phyloP scores from a whole-genome alignment of 1,140 invertebrate genomes.

The Paraescarpia echinospica region DNA sequence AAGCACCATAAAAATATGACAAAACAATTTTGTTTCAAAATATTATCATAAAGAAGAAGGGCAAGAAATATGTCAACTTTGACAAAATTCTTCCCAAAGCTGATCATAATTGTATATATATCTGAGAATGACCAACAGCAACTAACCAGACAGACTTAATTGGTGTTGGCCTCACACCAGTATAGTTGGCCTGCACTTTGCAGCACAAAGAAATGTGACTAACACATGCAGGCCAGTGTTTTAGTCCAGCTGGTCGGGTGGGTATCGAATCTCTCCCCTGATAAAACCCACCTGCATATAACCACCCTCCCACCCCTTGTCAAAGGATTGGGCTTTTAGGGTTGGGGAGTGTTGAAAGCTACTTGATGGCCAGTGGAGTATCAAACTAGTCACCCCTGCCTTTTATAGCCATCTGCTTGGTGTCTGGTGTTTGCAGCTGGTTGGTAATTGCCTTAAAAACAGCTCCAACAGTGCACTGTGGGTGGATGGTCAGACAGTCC shows the following conservation, averaged over 20 bases:
- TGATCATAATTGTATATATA: too few relatives aligned
- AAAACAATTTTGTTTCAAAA: too few relatives aligned
- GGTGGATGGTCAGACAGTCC: background rate
- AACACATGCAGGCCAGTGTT: background rate
- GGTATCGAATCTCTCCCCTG: background rate
- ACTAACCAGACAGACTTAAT: background rate
- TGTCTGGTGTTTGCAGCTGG: background rate
- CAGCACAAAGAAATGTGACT: background rate
- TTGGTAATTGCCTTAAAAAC: background rate
- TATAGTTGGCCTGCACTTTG: background rate
- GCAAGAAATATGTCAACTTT: too few relatives aligned
- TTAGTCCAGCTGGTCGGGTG: background rate
- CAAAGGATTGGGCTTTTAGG: background rate
- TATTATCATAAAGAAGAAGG: too few relatives aligned
- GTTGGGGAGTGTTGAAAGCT: background rate
- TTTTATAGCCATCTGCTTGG: background rate
- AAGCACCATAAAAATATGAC: too few relatives aligned
- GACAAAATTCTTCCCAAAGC: too few relatives aligned
- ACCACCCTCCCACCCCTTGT: background rate
- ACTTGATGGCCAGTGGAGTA: background rate
- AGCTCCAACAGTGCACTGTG: background rate
- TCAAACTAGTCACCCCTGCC: background rate
- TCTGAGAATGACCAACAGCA: background rate
- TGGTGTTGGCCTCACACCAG: background rate
- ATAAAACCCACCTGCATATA: conserved; percentile 4